Evolutionary conservation across 2,888 invertebrate genomes (phyloP), one percentile per base, ranked within the genome.

Genomic region (Ophion costatus): DNA sequence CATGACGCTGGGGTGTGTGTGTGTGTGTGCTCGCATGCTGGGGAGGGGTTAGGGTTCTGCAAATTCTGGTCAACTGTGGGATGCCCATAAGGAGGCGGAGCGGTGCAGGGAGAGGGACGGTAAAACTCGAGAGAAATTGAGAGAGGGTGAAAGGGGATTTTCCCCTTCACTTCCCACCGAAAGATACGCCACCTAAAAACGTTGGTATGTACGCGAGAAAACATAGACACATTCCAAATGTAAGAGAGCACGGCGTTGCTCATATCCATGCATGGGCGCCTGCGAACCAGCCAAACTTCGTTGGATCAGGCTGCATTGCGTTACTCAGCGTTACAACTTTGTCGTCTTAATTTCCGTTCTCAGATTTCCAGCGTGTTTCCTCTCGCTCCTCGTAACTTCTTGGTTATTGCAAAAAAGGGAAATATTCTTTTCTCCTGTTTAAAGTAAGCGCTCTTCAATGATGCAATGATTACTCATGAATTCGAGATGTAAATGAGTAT

Each of bases 191-290:
- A 11, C 17, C 29, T 24, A 59, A 38, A 59, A 74, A 33, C 42
- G 45, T 45, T 4, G 9, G 56, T 33, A 42, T 45, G 29, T n/a
- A 42, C 24, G n/a, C 24, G 24, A n/a, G n/a, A 42, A 22, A n/a
- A 42, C n/a, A 9, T 17, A 63, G 2, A 10, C 59, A 45, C 61
- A n/a, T 51, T 33, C 20, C 17, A 64, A 70, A 17, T 20, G 42
- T 24, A 56, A 51, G 42, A 71, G 66, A 29, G 4, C 14, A 56
- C 81, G 69, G 90, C 89, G 88, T 86, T 87, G 89, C 89, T 91
- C 90, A 90, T 91, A 91, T 91, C 89, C 90, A 91, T 90, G 87
- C 88, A 87, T 51, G 17, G 51, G 17, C 51, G 51, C 90, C 10
- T 29, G 24, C 29, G 85, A 51, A 86, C 88, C 80, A 85, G 88